Conservation (phyloP, 1,140 invertebrate genomes). For the Trichoplusia ni region DNA sequence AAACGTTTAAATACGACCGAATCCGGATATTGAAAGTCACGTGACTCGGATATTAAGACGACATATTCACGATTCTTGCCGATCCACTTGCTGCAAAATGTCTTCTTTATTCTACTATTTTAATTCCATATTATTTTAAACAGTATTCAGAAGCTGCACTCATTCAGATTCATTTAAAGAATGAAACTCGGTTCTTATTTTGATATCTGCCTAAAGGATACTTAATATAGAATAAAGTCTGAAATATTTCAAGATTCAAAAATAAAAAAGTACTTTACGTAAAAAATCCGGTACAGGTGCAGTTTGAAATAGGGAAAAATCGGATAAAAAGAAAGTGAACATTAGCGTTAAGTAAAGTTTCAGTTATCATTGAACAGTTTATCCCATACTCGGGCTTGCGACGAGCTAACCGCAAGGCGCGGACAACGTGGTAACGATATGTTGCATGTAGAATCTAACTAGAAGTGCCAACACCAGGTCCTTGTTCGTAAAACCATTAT, state of each 20-base stretch:
- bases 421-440: neutral
- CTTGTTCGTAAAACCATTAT: neutral
- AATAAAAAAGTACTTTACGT: slow-evolving; percentile 1
- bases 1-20: neutral
- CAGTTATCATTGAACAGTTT: neutral
- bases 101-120: no score
- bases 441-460: neutral
- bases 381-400: slow-evolving; percentile 5
- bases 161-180: no score
- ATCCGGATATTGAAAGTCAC: slow-evolving; percentile 40
- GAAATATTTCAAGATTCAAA: neutral
- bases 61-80: no score
- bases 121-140: no score
- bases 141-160: no score
- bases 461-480: neutral
- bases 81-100: no score
- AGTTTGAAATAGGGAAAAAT: neutral
- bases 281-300: neutral
- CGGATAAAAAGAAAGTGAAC: slow-evolving; percentile 21
- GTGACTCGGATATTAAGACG: slow-evolving; percentile 34
- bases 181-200: no score
- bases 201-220: no score
- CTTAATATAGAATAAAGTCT: no score
- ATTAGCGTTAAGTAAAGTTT: slow-evolving; percentile 23
- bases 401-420: neutral